These are phyloP conservation scores for Sclerodermus sp. DNA, from an alignment of 2,888 invertebrate species.

Conservation along the genomic window DNA sequence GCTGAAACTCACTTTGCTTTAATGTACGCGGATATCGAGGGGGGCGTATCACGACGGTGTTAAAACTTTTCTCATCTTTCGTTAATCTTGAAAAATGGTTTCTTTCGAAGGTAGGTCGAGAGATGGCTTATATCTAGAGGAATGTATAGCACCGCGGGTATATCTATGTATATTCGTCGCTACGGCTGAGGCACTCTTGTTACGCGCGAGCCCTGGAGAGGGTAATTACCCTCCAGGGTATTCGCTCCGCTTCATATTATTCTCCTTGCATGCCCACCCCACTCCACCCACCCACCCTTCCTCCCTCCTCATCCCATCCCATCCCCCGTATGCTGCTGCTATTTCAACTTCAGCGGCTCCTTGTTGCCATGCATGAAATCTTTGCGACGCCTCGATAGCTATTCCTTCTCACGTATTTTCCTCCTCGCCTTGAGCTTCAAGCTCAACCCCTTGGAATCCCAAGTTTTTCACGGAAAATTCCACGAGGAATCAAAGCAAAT, in stretches of 20 bases:
- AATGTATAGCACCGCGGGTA: no score
- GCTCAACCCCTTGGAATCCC: no score
- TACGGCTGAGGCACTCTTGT: constrained; percentile 3
- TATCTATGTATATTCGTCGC: constrained; percentile 5
- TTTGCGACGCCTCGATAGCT: no score
- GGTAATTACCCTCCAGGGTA: constrained; percentile 29
- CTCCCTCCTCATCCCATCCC: neutral
- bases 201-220: constrained; percentile 14
- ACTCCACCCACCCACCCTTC: constrained; percentile 3
- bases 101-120: constrained; percentile 16
- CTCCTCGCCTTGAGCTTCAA: constrained; percentile 12
- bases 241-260: constrained; percentile 21
- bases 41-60: constrained; percentile 32
- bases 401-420: no score
- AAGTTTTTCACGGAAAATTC: no score
- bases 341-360: neutral
- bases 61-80: constrained; percentile 58
- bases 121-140: neutral
- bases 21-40: constrained; percentile 26
- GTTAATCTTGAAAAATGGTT: constrained; percentile 54
- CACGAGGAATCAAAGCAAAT: no score
- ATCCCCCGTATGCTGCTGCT: neutral
- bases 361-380: no score
- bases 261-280: constrained; percentile 15
- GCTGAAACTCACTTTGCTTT: constrained; percentile 29